A percentile compares a stretch with the other conserved stretches of the same genome.
Conservation (phyloP, 2,888 invertebrate species). For the Erebia ligea region DNA sequence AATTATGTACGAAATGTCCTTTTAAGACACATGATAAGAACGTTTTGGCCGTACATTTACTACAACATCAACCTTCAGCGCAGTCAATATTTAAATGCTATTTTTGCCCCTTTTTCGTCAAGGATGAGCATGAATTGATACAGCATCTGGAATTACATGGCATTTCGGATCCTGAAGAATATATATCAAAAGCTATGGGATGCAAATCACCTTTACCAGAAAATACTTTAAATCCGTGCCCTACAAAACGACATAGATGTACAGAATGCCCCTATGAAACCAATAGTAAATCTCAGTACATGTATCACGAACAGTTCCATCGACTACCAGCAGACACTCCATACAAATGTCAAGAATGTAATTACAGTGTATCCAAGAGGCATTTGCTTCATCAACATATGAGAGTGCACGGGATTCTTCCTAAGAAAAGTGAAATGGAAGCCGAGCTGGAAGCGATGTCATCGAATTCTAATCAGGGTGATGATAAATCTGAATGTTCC, state of each 20-base stretch:
- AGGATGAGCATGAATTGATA: conserved; percentile 86
- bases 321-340: conserved; percentile 86
- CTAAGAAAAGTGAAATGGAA: conserved; percentile 72
- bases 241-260: conserved; percentile 88
- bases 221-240: conserved; percentile 50
- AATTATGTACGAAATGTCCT: conserved; percentile 88
- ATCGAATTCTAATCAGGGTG: conserved; percentile 49
- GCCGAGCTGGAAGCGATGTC: conserved; percentile 66
- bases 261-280: conserved; percentile 92
- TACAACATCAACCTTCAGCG: conserved; percentile 87
- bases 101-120: conserved; percentile 91
- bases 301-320: conserved; percentile 94
- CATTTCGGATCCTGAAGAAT: conserved; percentile 82
- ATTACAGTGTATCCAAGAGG: conserved; percentile 91
- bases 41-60: conserved; percentile 85
- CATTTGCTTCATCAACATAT: conserved; percentile 93
- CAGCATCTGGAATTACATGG: conserved; percentile 87
- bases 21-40: conserved; percentile 85
- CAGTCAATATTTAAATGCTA: conserved; percentile 90
- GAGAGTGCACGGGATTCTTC: conserved; percentile 86
- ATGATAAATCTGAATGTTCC: conserved; percentile 53
- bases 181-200: conserved; percentile 74
- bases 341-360: conserved; percentile 92
- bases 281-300: conserved; percentile 92
- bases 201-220: conserved; percentile 64